Base-by-base conservation (phyloP, 2,888 invertebrate genomes). In the Rhopalosiphum nymphaeae region DNA sequence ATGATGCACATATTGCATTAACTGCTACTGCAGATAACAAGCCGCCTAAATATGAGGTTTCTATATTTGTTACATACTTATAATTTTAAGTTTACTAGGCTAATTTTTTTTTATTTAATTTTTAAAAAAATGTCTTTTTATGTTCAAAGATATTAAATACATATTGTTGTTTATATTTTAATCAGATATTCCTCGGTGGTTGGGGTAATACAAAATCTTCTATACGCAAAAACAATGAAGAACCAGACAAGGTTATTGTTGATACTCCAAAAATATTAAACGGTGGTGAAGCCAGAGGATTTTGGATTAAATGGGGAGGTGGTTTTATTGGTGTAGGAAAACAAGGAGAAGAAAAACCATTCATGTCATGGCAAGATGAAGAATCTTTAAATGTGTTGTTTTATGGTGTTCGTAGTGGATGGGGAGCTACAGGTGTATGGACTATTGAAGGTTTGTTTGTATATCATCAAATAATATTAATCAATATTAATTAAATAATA, bases 1-100 rank as follows among this genome's bases (percentile, higher is more conserved):
- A 98, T 95, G 98, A 99, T 96, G 98, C 98, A 25, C 98, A 98
- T 96, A 95, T 99, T 95, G 98, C 98, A 0, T 97, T 99, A 26
- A 97, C 98, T 26, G 96, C 97, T 94, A 97, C 97, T 0, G 97
- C 98, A 5, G 96, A 96, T 89, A 98, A 97, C 95, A 96, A 97
- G 21, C 97, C 97, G 91, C 98, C 98, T 46, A 98, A 98, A 96
- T 97, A 97, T 95, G 98, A 99, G 97, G 97, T 97, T 95, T 29
- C 36, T 67, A 67, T 67, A 67, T 16, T n/a, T 16, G 29, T 10
- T 61, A n/a, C n/a, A 61, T 61, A 53, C 16, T 53, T 53, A 61
- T 4, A 67, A 36, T 67, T 67, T 67, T 67, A 36, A 16, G 16
- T 67, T 67, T 67, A 36, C 4, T n/a, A 5, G 7, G 16, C 36